Base-by-base conservation (phyloP, 1,140 invertebrate genomes). In the Meloidogyne floridensis region DNA sequence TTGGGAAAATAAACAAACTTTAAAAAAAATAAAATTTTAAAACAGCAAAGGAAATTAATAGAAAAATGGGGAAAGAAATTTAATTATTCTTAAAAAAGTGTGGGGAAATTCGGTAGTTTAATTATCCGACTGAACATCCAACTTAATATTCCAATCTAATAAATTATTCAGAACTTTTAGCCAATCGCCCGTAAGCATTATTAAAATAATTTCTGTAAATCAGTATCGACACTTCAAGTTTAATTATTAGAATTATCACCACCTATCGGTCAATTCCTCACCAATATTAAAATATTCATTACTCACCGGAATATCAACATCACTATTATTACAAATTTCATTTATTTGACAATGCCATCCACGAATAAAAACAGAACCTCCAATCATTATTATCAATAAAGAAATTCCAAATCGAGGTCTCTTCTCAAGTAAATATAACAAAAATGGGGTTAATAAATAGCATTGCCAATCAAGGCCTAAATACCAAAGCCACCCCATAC, bases 401-500 rank as follows among this genome's bases (percentile, higher is more conserved):
- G 32, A n/a, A 3, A 89, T 43, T 11, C 80, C 88, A 15, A 84
- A 20, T 2, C 75, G 43, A 11, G 83, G 75, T 1, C 65, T 69
- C 10, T 81, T 78, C n/a, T 84, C 76, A 9, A 89, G 85, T 1
- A 88, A 65, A 53, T 86, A 80, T 15, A 89, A 72, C 32, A 90
- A 77, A 75, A 89, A 75, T 11, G 88, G 88, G 2, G 89, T 87
- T 8, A 88, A 70, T 51, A 88, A 72, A 72, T 89, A 89, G 20
- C 89, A 84, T 69, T 89, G 87, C 84, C 88, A 87, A 79, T 89
- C 87, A 0, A 89, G 80, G 18, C 87, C 88, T 9, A 89, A 72
- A 54, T 89, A 90, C 88, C 88, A 89, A 6, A 89, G 77, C 69
- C 90, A 89, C 5, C 88, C 87, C n/a, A 89, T 80, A 73, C 88